phyloP scores from a whole-genome alignment of 2,888 invertebrate species.

The Gisinianus flammeolus region DNA sequence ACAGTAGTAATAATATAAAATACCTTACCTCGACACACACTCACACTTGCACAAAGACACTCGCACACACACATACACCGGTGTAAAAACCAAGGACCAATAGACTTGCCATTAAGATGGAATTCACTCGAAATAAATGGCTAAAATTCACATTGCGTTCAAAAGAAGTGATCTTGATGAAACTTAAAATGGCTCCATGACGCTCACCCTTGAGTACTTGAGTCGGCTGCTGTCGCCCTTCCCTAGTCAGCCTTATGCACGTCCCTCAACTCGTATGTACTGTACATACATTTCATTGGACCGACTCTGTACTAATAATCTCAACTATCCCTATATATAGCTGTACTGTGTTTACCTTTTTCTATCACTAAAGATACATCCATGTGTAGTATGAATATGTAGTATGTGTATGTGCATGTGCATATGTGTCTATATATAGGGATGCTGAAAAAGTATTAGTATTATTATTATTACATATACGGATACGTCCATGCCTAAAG shows the following conservation, averaged over 20 bases:
- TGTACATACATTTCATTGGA: too few relatives aligned
- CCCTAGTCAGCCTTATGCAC: slow-evolving; percentile 22
- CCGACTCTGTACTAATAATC: too few relatives aligned
- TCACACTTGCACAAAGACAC: not conserved
- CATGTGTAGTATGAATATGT: too few relatives aligned
- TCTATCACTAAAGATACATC: too few relatives aligned
- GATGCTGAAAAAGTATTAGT: too few relatives aligned
- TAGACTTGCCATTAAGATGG: slow-evolving; percentile 45
- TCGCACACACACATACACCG: slow-evolving; percentile 1
- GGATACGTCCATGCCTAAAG: not conserved
- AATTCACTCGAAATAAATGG: slow-evolving; percentile 46
- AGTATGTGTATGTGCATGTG: too few relatives aligned
- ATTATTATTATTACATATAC: not conserved
- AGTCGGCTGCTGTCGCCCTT: slow-evolving; percentile 22
- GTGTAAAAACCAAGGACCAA: slow-evolving; percentile 42
- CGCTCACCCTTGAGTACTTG: slow-evolving; percentile 40
- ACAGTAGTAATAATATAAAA: slow-evolving; percentile 38
- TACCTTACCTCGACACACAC: slow-evolving; percentile 34
- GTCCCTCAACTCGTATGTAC: too few relatives aligned
- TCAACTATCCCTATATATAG: too few relatives aligned
- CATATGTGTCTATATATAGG: too few relatives aligned
- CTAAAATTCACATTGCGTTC: slow-evolving; percentile 42
- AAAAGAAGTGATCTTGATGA: slow-evolving; percentile 40
- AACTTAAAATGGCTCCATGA: slow-evolving; percentile 48
- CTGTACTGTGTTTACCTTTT: too few relatives aligned